Percentiles rank a stretch among this genome's conserved stretches.
Evolutionary conservation across 2,888 invertebrate species (phyloP).

Genomic region (Leptopterna dolabrata): DNA sequence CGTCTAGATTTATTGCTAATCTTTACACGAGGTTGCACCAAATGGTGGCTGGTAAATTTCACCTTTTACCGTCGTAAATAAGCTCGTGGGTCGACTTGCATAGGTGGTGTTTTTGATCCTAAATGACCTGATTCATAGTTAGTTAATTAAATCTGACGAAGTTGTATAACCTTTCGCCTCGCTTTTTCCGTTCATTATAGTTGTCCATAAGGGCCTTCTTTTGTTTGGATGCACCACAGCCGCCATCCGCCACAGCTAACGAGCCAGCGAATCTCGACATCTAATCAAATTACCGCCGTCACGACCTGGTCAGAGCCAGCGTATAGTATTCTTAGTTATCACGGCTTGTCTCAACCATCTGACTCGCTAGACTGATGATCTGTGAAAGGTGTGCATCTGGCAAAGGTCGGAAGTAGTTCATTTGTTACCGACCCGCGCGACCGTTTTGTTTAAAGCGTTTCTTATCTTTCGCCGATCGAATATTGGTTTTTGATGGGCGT

Average conservation of each 20-base stretch:
- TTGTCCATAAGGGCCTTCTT: neutral
- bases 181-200: neutral
- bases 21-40: no score
- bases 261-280: conserved; percentile 32
- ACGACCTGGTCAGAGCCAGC: conserved; percentile 9
- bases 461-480: neutral
- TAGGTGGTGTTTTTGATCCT: no score
- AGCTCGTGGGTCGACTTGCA: no score
- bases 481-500: neutral
- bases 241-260: neutral
- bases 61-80: no score
- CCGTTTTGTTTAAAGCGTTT: conserved; percentile 6
- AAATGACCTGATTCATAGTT: no score
- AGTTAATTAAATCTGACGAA: neutral
- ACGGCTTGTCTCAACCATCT: neutral
- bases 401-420: conserved; percentile 1
- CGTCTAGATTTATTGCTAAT: no score
- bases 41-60: no score
- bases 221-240: conserved; percentile 4
- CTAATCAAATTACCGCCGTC: conserved; percentile 33
- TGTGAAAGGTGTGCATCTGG: neutral
- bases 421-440: conserved; percentile 9
- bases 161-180: neutral
- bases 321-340: neutral
- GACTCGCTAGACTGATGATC: neutral